Conservation (phyloP, 2,797 vertebrate genomes). For the Tenualosa ilisha region DNA sequence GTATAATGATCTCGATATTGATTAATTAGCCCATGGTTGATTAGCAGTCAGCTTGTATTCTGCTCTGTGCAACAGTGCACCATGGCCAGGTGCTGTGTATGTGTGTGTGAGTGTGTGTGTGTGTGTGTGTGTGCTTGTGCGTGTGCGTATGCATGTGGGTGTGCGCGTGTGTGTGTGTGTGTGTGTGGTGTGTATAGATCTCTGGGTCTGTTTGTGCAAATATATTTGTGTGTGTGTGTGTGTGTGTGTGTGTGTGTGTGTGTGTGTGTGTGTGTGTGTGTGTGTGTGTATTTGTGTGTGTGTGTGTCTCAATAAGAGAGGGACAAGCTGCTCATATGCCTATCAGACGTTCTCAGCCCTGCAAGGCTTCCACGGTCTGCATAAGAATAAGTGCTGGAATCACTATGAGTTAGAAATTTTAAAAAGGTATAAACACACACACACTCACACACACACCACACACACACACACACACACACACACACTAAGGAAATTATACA, state of each 20-base stretch:
- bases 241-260: not conserved
- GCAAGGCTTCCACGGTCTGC: not conserved
- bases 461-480: not conserved
- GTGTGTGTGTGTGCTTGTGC: too few relatives aligned
- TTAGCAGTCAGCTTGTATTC: slow-evolving; percentile 73
- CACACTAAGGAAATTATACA: not conserved
- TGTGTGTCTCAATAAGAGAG: not conserved
- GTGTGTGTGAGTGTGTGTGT: too few relatives aligned
- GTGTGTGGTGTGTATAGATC: not conserved
- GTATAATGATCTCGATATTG: slow-evolving; percentile 87
- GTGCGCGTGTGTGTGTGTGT: not conserved
- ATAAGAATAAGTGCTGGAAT: slow-evolving; percentile 10
- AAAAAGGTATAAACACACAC: not conserved
- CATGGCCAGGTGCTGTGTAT: not conserved
- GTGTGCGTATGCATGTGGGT: too few relatives aligned
- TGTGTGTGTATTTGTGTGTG: not conserved
- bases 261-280: not conserved
- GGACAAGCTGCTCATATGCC: slow-evolving; percentile 4
- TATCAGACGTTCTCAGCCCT: not conserved
- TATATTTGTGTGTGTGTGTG: not conserved
- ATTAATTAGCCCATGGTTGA: slow-evolving; percentile 86
- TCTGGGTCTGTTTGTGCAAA: not conserved
- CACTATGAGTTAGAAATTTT: not conserved
- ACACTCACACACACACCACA: slow-evolving; percentile 2
- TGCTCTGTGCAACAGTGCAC: not conserved